These are phyloP conservation scores for Pantherophis alleghaniensis DNA, from an alignment of 2,797 vertebrate species.

Conservation along the genomic window DNA sequence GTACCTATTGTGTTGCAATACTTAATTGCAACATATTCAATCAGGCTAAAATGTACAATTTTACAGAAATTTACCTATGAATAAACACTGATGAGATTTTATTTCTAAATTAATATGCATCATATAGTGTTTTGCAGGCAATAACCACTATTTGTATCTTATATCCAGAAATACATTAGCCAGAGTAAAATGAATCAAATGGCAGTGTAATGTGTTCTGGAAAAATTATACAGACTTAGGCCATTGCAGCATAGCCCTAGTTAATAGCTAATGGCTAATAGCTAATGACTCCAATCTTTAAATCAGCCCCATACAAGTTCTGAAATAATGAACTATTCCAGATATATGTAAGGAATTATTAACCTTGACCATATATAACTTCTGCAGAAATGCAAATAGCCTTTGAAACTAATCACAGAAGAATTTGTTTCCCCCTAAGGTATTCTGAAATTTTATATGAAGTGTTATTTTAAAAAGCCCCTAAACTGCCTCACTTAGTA, in stretches of 20 bases:
- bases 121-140: not conserved
- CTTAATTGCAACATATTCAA: not conserved
- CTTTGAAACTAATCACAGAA: not conserved
- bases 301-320: not conserved
- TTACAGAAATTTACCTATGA: not conserved
- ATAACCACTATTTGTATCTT: not conserved
- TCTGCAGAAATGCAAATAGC: not conserved
- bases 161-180: not conserved
- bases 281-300: not conserved
- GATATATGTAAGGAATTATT: not conserved
- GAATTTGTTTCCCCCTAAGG: not conserved
- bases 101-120: not conserved
- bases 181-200: not conserved
- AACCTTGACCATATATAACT: not conserved
- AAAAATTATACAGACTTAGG: no score
- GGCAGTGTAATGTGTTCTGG: not conserved
- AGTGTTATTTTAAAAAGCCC: not conserved
- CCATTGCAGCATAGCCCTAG: not conserved
- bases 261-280: not conserved
- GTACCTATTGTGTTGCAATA: not conserved
- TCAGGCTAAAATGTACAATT: not conserved
- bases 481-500: not conserved
- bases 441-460: not conserved
- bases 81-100: not conserved
- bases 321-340: not conserved